Evolutionary conservation across 1,140 invertebrate genomes (phyloP), one percentile per base, ranked within the genome.

Genomic region (Anastrepha obliqua): DNA sequence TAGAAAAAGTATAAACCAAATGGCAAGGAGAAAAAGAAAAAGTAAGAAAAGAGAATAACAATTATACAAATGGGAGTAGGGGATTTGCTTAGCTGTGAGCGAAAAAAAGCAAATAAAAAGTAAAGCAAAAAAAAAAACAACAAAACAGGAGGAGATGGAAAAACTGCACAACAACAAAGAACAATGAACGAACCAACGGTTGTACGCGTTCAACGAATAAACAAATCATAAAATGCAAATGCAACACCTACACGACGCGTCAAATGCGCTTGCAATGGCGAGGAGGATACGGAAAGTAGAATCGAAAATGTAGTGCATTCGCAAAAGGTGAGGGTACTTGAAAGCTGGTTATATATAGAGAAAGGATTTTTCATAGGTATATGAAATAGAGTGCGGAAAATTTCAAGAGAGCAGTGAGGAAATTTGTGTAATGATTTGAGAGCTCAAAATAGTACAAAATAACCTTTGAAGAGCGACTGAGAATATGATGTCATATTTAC

Each of bases 211-310:
- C n/a, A 55, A 29, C 55, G 74, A 81, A 55, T 17, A 81, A 81
- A 81, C 74, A 81, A 81, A 81, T 81, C 74, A 81, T 81, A 81
- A 81, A 81, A 81, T 81, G 74, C 74, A 81, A 81, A 81, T 81
- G 74, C 74, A 55, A 81, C 74, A 81, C 74, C 74, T 78, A 81
- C 74, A 81, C 44, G 3, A 51, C 74, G 13, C 74, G 15, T 55
- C n/a, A 47, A n/a, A 9, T 55, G 74, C 1, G 74, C n/a, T 15
- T 13, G 64, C 0, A 55, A 47, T 11, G 74, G 74, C 11, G 47
- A 5, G 2, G 74, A 3, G 2, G 3, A 13, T 13, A 74, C 13
- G 2, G 67, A 13, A 17, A 44, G 67, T 44, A 11, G 44, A 44
- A 44, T 17, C 4, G 39, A 74, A 74, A 74, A 74, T 17, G 64